Conservation (phyloP, 2,113 vertebrate species). For the Pygoscelis adeliae region DNA sequence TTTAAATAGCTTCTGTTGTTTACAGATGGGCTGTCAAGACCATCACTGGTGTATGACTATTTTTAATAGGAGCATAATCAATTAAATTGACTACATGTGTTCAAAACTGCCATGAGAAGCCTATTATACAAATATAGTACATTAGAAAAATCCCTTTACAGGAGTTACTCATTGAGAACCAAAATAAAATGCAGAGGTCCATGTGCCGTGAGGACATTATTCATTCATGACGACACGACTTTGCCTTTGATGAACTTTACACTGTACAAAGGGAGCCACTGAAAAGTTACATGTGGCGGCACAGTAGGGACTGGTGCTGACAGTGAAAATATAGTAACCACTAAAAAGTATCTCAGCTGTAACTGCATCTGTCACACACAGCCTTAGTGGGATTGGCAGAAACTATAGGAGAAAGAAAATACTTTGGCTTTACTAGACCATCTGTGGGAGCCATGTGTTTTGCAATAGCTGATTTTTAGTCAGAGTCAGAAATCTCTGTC, state of each 20-base stretch:
- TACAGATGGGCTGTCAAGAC: conserved; percentile 57
- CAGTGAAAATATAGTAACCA: conserved; percentile 46
- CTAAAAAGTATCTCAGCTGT: neutral
- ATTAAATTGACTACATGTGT: conserved; percentile 56
- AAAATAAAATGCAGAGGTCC: neutral
- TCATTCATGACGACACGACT: neutral
- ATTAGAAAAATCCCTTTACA: conserved; percentile 26
- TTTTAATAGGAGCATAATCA: conserved; percentile 60
- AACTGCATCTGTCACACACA: conserved; percentile 10
- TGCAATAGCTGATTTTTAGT: neutral
- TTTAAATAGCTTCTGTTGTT: conserved; percentile 59
- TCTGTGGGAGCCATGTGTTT: neutral
- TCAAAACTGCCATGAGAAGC: conserved; percentile 22
- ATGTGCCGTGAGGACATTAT: neutral
- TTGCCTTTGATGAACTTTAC: neutral
- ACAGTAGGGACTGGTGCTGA: neutral
- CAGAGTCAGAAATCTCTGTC: neutral
- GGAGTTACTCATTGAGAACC: conserved; percentile 6
- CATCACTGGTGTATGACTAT: conserved; percentile 26
- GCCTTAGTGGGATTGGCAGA: neutral
- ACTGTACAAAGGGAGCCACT: neutral
- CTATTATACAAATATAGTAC: neutral
- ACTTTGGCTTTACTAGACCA: neutral
- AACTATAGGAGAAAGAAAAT: neutral
- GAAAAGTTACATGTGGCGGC: conserved; percentile 4